Percentiles rank a stretch among this genome's conserved stretches.
phyloP scores from a whole-genome alignment of 2,888 invertebrate species.

The Caenorhabditis sp. region DNA sequence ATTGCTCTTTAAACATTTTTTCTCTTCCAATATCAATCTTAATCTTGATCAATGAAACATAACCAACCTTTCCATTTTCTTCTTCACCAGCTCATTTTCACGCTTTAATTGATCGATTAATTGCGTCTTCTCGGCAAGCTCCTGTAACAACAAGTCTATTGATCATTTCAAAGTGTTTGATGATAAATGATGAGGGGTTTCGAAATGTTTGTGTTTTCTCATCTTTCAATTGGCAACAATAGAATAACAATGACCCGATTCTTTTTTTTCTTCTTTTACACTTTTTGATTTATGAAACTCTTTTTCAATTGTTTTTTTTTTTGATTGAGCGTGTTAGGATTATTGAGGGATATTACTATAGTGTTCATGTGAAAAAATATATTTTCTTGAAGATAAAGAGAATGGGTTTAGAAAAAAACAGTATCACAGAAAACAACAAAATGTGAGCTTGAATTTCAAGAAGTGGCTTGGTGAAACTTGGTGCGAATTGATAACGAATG shows the following conservation, averaged over 20 bases:
- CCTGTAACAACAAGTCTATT: slow-evolving; percentile 63
- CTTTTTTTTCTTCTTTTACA: neutral
- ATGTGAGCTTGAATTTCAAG: no score
- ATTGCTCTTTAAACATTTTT: no score
- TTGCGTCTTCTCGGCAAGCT: slow-evolving; percentile 71
- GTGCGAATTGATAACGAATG: no score
- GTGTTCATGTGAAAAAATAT: no score
- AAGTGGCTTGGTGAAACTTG: no score
- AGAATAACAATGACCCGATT: neutral
- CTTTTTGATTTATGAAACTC: neutral
- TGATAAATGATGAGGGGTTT: slow-evolving; percentile 7
- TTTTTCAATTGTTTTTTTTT: neutral
- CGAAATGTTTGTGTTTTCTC: slow-evolving; percentile 1
- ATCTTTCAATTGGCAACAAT: neutral
- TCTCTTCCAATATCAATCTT: no score
- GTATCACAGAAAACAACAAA: no score
- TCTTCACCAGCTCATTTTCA: slow-evolving; percentile 44
- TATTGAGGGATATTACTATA: no score
- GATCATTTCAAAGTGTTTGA: slow-evolving; percentile 28
- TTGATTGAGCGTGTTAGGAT: neutral
- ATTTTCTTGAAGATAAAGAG: no score
- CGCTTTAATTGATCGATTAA: slow-evolving; percentile 70
- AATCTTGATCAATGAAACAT: no score
- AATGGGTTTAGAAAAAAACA: no score
- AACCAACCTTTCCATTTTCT: slow-evolving; percentile 4